Evolutionary conservation across 2,888 invertebrate species (phyloP), one percentile per base, ranked within the genome.

Genomic region (Ernsta delagoae): DNA sequence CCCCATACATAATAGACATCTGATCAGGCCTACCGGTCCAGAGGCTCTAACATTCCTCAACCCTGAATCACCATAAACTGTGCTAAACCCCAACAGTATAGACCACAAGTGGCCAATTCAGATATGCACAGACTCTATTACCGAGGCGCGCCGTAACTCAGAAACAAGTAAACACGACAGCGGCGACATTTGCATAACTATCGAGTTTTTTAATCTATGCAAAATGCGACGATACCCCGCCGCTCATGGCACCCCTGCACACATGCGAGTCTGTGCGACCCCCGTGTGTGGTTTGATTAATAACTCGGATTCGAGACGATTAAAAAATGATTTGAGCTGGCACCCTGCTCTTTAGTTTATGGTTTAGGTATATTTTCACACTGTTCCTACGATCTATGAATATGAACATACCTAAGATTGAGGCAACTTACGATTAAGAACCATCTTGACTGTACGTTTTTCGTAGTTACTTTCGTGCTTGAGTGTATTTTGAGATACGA

Each of bases 201-300:
- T 93, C 92, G 87, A 89, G 80, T 93, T 93, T 92, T 92, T 92
- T 89, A 92, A 93, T 92, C 92, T 92, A 92, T 92, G 92, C 92
- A 92, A 92, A 93, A 69, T 92, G 87, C 87, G 87, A 88, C 92
- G 90, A 92, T 92, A 91, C 88, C n/a, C n/a, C n/a, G 89, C 82
- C 83, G 86, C 86, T 85, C 90, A 86, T 90, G 86, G 78, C 78
- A 78, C 77, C 81, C 81, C 79, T 77, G 76, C 86, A 87, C 86
- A 39, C 39, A 39, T 39, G 39, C 39, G 39, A 39, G 6, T 39
- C 39, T 7, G 39, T 83, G 84, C 81, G 81, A 80, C 72, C 78
- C 76, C 77, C 75, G 24, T 50, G 36, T 61, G 61, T 54, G 57
- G 41, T 34, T 75, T 88, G 87, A 90, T 88, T 89, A 89, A 88